Percentiles rank a stretch among this genome's conserved stretches.
These are phyloP conservation scores for Cotesia chilonis DNA, from an alignment of 1,140 invertebrate genomes.

Conservation along the genomic window DNA sequence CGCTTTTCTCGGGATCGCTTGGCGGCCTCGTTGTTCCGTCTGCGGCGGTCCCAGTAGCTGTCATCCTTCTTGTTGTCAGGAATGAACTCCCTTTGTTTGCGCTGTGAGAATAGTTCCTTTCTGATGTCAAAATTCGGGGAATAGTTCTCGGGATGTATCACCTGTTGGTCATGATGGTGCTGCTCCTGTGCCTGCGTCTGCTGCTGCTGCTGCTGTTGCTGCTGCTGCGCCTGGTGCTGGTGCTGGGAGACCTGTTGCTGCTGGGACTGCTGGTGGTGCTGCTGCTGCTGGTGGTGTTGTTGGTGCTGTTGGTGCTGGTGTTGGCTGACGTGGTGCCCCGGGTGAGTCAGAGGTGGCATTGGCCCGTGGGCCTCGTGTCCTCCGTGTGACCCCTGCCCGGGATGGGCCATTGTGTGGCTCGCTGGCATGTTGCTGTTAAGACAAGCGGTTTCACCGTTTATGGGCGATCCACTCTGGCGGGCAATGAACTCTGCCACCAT, in stretches of 20 bases:
- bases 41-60: slow-evolving; percentile 94
- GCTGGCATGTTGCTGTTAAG: slow-evolving; percentile 68
- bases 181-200: slow-evolving; percentile 47
- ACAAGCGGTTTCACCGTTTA: slow-evolving; percentile 73
- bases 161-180: slow-evolving; percentile 47
- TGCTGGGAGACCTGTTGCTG: slow-evolving; percentile 47
- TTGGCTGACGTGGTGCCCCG: slow-evolving; percentile 45
- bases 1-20: slow-evolving; percentile 94
- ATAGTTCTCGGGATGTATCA: slow-evolving; percentile 53
- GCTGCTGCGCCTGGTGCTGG: slow-evolving; percentile 47
- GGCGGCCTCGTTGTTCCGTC: slow-evolving; percentile 96
- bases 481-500: slow-evolving; percentile 86
- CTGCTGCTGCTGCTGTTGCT: slow-evolving; percentile 48
- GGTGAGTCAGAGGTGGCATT: slow-evolving; percentile 59
- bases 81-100: slow-evolving; percentile 95
- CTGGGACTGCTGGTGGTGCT: slow-evolving; percentile 39
- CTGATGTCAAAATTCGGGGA: slow-evolving; percentile 68
- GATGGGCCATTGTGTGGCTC: slow-evolving; percentile 63
- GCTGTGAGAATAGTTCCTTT: slow-evolving; percentile 83
- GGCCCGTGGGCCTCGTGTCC: slow-evolving; percentile 53
- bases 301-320: slow-evolving; percentile 42
- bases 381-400: slow-evolving; percentile 57
- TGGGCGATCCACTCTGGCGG: slow-evolving; percentile 75
- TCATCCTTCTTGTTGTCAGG: slow-evolving; percentile 97
- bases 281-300: slow-evolving; percentile 42